Evolutionary conservation across 2,113 vertebrate genomes (phyloP).

Genomic region (Hemiprocne comata): DNA sequence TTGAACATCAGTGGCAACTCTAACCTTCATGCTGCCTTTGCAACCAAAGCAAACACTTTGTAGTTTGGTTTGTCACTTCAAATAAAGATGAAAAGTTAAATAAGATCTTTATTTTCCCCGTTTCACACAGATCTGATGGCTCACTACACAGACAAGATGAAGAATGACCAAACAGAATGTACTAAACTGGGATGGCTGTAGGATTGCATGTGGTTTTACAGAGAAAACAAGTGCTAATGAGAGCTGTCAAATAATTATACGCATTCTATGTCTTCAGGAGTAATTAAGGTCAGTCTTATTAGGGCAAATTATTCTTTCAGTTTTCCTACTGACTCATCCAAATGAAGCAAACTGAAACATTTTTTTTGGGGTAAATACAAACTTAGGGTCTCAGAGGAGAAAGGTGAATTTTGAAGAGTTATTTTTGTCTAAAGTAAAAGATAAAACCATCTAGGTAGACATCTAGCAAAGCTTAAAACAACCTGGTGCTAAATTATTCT

Average conservation of each 20-base stretch:
- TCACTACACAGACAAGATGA: background rate
- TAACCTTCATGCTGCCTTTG: background rate
- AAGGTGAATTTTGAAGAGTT: background rate
- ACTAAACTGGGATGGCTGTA: background rate
- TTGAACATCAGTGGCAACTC: background rate
- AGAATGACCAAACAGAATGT: background rate
- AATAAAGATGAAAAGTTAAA: conserved; percentile 7
- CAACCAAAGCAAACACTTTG: background rate
- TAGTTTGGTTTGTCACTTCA: background rate
- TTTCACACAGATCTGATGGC: background rate
- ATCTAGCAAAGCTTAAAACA: background rate
- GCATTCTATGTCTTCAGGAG: background rate
- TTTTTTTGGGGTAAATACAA: background rate
- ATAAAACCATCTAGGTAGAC: background rate
- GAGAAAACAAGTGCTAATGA: background rate
- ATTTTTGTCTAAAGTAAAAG: background rate
- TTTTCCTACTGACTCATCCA: background rate
- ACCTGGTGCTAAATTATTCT: background rate
- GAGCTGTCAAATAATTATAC: conserved; percentile 1
- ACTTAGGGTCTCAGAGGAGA: background rate
- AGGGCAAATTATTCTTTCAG: background rate
- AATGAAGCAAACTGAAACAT: background rate
- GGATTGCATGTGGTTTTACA: background rate
- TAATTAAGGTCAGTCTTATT: background rate
- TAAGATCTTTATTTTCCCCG: background rate